Conservation (phyloP, 2,113 vertebrate genomes). For the Apodemus speciosus region DNA sequence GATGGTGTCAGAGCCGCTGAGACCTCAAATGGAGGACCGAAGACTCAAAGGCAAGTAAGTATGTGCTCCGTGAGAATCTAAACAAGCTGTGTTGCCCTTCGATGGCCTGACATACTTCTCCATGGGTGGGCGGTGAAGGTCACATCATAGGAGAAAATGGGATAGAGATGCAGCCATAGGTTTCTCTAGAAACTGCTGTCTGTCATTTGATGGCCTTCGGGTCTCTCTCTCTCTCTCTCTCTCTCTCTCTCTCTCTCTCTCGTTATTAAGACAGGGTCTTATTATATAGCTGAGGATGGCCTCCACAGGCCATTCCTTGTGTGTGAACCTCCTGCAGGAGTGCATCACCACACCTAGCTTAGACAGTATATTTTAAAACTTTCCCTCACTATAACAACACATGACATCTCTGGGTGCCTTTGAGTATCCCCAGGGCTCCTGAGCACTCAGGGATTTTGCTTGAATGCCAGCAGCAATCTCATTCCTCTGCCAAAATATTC, state of each 20-base stretch:
- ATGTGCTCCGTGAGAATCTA: background rate
- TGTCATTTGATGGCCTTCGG: background rate
- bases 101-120: background rate
- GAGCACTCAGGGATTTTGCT: background rate
- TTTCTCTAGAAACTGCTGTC: background rate
- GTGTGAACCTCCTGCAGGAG: background rate
- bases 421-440: background rate
- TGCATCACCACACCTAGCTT: background rate
- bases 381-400: background rate
- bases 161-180: background rate
- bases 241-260: background rate
- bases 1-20: background rate
- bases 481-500: slow-evolving; percentile 7
- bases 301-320: background rate
- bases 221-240: background rate
- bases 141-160: background rate
- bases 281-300: background rate
- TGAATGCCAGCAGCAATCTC: slow-evolving; percentile 3
- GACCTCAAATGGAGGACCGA: background rate
- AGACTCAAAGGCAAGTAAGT: background rate
- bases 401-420: background rate
- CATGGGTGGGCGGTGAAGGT: background rate
- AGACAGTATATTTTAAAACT: background rate
- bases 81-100: background rate
- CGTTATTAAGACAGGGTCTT: background rate